A percentile compares a stretch with the other conserved stretches of the same genome.
These are phyloP conservation scores for Sericinus montela DNA, from an alignment of 2,888 invertebrate species.

Conservation along the genomic window DNA sequence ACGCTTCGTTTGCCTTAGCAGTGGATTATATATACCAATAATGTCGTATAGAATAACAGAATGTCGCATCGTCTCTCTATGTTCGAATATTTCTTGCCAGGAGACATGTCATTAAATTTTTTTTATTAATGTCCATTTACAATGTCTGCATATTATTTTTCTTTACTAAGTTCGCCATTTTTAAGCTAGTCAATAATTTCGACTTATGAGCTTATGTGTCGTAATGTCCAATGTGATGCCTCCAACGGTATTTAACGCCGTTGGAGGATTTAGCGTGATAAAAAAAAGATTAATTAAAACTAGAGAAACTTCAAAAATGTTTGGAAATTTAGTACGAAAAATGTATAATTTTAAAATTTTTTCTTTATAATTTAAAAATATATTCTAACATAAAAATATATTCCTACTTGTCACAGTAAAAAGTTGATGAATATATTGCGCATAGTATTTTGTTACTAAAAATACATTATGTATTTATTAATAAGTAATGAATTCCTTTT, in stretches of 20 bases:
- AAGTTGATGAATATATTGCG: too few species aligned
- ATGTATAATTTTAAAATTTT: too few species aligned
- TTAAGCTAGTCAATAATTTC: constrained; percentile 17
- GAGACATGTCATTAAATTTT: constrained; percentile 39
- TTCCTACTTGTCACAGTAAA: too few species aligned
- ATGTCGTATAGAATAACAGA: constrained; percentile 33
- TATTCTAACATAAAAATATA: too few species aligned
- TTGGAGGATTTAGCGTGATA: not conserved
- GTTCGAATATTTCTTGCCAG: constrained; percentile 56
- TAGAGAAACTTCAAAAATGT: too few species aligned
- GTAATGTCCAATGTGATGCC: constrained; percentile 8
- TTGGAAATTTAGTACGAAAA: too few species aligned
- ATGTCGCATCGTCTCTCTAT: constrained; percentile 57
- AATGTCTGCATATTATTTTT: not conserved
- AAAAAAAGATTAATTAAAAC: not conserved
- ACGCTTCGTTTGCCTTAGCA: constrained; percentile 53
- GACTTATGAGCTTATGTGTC: constrained; percentile 17
- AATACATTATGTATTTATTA: too few species aligned
- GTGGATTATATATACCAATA: constrained; percentile 35
- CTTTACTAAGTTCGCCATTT: constrained; percentile 16
- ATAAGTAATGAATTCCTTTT: too few species aligned
- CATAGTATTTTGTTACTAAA: too few species aligned
- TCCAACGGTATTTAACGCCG: not conserved
- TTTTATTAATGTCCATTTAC: not conserved
- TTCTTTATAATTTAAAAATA: too few species aligned